These are phyloP conservation scores for Phorcus lineatus DNA, from an alignment of 2,888 invertebrate species.

Conservation along the genomic window DNA sequence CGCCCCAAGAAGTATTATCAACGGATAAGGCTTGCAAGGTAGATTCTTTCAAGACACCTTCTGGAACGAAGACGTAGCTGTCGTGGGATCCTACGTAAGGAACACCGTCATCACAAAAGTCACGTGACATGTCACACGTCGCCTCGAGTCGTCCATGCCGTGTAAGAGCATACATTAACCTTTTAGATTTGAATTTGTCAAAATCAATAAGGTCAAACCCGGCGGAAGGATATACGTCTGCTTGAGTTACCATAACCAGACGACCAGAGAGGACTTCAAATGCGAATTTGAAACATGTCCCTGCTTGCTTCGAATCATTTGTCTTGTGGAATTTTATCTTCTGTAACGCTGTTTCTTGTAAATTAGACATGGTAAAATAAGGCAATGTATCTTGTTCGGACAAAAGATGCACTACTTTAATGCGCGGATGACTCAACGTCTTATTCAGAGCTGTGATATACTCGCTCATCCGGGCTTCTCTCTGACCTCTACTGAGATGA, in stretches of 20 bases:
- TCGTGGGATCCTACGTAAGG: slow-evolving; percentile 27
- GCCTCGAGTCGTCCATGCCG: slow-evolving; percentile 24
- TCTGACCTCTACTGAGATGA: not conserved
- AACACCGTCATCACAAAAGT: slow-evolving; percentile 17
- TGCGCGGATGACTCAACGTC: slow-evolving; percentile 16
- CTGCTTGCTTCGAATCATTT: not conserved
- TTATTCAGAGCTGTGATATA: slow-evolving; percentile 11
- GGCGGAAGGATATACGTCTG: slow-evolving; percentile 23
- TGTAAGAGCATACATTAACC: slow-evolving; percentile 23
- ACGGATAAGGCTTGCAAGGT: not conserved
- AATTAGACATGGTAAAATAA: not conserved
- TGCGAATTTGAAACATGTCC: not conserved
- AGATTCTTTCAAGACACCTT: not conserved
- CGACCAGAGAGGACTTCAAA: not conserved
- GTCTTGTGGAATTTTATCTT: not conserved
- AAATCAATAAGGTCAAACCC: slow-evolving; percentile 22
- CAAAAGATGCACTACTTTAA: not conserved
- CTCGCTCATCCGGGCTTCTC: slow-evolving; percentile 20
- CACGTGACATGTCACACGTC: slow-evolving; percentile 27
- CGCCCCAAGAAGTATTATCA: slow-evolving; percentile 7
- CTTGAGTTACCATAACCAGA: slow-evolving; percentile 26
- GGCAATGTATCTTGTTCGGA: slow-evolving; percentile 7
- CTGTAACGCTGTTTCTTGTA: not conserved
- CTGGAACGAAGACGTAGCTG: slow-evolving; percentile 27
- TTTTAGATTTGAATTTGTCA: not conserved